A percentile compares a stretch with the other conserved stretches of the same genome.
phyloP scores from a whole-genome alignment of 2,113 vertebrate genomes.

The Dryoscopus gambensis region DNA sequence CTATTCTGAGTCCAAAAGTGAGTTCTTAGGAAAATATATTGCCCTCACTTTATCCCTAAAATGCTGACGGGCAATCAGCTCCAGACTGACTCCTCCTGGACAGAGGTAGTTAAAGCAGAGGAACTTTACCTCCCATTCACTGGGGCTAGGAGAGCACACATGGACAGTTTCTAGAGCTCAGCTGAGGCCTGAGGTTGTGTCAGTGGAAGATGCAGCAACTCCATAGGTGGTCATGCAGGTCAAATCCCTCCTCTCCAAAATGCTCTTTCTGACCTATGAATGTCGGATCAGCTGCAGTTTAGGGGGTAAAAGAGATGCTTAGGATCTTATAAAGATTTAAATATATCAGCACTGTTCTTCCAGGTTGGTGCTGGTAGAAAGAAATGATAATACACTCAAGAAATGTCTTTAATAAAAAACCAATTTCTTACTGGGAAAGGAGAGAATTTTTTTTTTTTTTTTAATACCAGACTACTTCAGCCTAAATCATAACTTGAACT shows the following conservation, averaged over 20 bases:
- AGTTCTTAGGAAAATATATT: background rate
- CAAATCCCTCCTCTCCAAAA: background rate
- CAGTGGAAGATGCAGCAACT: background rate
- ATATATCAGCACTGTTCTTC: background rate
- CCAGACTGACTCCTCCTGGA: background rate
- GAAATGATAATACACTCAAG: background rate
- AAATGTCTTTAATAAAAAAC: background rate
- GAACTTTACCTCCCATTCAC: background rate
- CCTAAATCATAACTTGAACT: background rate
- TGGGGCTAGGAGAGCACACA: background rate
- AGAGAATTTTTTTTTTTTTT: background rate
- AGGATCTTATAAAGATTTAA: background rate
- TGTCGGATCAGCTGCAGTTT: background rate
- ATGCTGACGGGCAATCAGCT: background rate
- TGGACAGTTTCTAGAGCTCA: background rate
- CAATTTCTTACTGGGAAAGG: background rate
- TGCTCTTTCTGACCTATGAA: background rate
- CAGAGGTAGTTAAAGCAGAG: background rate
- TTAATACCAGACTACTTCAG: background rate
- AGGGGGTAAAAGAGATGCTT: background rate
- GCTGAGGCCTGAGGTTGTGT: background rate
- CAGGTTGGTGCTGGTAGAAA: background rate
- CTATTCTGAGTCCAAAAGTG: background rate
- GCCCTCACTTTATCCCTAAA: background rate
- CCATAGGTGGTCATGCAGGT: background rate